phyloP scores from a whole-genome alignment of 2,797 vertebrate species.

The Squalus acanthias region DNA sequence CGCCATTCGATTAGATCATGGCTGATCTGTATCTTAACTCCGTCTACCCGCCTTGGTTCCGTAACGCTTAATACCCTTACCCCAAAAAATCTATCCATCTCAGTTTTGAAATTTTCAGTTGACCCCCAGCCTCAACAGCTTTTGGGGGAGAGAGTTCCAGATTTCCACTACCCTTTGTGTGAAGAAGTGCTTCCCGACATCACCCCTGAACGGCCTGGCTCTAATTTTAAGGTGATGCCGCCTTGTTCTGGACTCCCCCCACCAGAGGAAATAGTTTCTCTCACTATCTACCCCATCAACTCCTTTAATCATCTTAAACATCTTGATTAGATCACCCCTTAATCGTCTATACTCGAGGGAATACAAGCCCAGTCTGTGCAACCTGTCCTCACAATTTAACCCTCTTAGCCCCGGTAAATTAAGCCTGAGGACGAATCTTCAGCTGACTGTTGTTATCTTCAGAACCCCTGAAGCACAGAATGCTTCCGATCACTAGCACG shows the following conservation, averaged over 20 bases:
- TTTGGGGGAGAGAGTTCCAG: not conserved
- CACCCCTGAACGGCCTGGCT: not conserved
- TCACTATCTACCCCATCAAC: not conserved
- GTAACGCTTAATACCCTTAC: not conserved
- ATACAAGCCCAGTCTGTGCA: not conserved
- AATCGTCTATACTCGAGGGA: not conserved
- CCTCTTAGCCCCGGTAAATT: not conserved
- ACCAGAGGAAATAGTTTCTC: not conserved
- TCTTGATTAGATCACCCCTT: not conserved
- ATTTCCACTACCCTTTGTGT: not conserved
- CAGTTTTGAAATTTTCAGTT: not conserved
- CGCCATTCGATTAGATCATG: not conserved
- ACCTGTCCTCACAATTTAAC: not conserved
- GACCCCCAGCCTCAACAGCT: not conserved
- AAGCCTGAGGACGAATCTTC: not conserved
- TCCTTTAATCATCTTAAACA: not conserved
- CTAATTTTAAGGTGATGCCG: not conserved
- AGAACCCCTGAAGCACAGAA: not conserved
- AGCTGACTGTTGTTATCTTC: not conserved
- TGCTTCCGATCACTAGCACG: not conserved
- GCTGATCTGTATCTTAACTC: not conserved
- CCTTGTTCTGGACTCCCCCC: not conserved
- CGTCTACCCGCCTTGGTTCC: not conserved
- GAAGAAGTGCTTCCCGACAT: not conserved
- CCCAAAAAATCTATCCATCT: not conserved